Percentiles rank a stretch among this genome's conserved stretches.
These are phyloP conservation scores for Procambarus virginalis DNA, from an alignment of 1,140 invertebrate species.

Conservation along the genomic window DNA sequence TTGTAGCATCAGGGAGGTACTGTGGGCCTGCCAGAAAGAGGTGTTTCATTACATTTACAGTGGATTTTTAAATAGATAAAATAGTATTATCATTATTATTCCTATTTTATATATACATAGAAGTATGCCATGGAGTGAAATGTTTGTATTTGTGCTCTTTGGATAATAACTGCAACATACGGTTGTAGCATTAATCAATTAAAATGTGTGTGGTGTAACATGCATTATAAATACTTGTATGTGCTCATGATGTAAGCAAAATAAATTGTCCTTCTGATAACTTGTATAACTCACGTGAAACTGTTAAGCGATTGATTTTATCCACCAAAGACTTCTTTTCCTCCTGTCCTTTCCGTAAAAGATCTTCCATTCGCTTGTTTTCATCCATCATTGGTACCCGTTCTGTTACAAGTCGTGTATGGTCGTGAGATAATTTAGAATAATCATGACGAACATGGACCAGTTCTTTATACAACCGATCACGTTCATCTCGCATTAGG, in stretches of 20 bases:
- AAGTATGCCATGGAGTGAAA: no score
- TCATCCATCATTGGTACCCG: conserved; percentile 50
- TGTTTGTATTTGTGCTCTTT: no score
- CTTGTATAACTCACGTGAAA: conserved; percentile 29
- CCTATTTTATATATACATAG: neutral
- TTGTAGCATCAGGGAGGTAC: no score
- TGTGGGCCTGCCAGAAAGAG: no score
- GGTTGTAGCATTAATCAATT: no score
- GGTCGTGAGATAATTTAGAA: conserved; percentile 59
- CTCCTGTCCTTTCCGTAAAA: conserved; percentile 51
- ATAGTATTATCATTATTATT: neutral
- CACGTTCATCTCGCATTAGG: conserved; percentile 60
- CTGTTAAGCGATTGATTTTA: conserved; percentile 63
- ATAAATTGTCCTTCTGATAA: neutral
- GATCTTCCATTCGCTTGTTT: conserved; percentile 51
- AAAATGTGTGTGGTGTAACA: no score
- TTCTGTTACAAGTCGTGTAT: conserved; percentile 57
- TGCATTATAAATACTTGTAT: no score
- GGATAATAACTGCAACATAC: no score
- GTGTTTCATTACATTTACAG: no score
- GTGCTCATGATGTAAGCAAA: no score
- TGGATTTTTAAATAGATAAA: no score
- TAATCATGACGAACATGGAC: conserved; percentile 60
- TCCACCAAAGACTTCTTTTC: conserved; percentile 65
- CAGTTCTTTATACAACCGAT: conserved; percentile 57